Conservation (phyloP, 2,797 vertebrate species). For the Muscicapa striata region DNA sequence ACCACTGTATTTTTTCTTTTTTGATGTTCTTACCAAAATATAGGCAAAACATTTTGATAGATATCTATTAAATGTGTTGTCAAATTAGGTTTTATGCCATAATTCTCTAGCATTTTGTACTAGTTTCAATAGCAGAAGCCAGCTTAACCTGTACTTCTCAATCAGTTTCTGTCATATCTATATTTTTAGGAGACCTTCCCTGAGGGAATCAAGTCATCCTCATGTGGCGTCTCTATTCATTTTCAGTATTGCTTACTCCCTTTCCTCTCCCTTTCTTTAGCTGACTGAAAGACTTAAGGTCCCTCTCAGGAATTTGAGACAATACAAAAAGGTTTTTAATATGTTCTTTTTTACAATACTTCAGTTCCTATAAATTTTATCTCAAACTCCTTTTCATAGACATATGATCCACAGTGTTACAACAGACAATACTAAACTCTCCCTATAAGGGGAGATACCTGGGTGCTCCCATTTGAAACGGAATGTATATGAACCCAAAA, state of each 20-base stretch:
- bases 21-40: background rate
- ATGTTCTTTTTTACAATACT: background rate
- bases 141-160: background rate
- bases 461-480: no score
- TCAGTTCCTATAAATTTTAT: background rate
- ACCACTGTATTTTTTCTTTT: background rate
- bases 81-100: background rate
- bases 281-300: background rate
- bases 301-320: background rate
- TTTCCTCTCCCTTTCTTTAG: background rate
- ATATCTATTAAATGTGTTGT: background rate
- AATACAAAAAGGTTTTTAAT: background rate
- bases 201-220: background rate
- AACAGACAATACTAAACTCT: background rate
- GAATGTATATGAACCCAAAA: background rate
- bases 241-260: background rate
- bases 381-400: background rate
- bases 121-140: background rate
- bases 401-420: background rate
- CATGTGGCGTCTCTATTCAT: background rate
- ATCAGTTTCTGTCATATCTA: background rate
- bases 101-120: background rate
- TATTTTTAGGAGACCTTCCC: background rate
- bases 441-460: background rate
- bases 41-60: background rate